These are phyloP conservation scores for Oscheius sp. DNA, from an alignment of 2,888 invertebrate species.

Conservation along the genomic window DNA sequence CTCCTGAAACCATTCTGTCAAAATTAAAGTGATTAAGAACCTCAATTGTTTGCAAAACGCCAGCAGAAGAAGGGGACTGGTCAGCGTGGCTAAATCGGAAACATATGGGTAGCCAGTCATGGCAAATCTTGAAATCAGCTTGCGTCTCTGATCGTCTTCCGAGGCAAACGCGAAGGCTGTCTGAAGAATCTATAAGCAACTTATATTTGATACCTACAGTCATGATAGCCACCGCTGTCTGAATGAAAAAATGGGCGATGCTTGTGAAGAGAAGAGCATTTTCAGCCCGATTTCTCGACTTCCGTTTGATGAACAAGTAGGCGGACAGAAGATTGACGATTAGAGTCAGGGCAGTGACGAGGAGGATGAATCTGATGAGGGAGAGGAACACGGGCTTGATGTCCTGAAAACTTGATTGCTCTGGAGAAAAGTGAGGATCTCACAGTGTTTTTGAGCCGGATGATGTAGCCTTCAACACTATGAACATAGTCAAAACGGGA, in stretches of 20 bases:
- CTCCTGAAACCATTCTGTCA: conserved; percentile 9
- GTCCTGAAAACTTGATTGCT: conserved; percentile 9
- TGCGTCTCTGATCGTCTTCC: conserved; percentile 16
- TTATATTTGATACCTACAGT: conserved; percentile 18
- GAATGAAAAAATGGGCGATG: conserved; percentile 36
- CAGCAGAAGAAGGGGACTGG: conserved; percentile 36
- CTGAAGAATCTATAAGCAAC: neutral
- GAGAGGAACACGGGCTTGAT: conserved; percentile 31
- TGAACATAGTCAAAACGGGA: conserved; percentile 33
- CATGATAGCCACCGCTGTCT: conserved; percentile 31
- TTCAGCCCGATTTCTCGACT: conserved; percentile 37
- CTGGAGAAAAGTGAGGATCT: neutral
- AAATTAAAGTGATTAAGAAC: conserved; percentile 3
- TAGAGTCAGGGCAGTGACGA: conserved; percentile 34
- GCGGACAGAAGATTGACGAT: conserved; percentile 36
- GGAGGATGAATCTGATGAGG: conserved; percentile 34
- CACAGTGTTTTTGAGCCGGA: conserved; percentile 29
- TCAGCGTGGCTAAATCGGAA: conserved; percentile 36
- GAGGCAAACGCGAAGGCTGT: conserved; percentile 38
- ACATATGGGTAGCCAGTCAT: conserved; percentile 41
- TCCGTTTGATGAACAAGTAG: conserved; percentile 35
- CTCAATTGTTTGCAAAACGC: conserved; percentile 38
- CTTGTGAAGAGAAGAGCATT: conserved; percentile 40
- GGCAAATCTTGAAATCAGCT: conserved; percentile 30
- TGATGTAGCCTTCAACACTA: conserved; percentile 32